Evolutionary conservation across 2,888 invertebrate genomes (phyloP), one percentile per base, ranked within the genome.

Genomic region (Euplexia lucipara): DNA sequence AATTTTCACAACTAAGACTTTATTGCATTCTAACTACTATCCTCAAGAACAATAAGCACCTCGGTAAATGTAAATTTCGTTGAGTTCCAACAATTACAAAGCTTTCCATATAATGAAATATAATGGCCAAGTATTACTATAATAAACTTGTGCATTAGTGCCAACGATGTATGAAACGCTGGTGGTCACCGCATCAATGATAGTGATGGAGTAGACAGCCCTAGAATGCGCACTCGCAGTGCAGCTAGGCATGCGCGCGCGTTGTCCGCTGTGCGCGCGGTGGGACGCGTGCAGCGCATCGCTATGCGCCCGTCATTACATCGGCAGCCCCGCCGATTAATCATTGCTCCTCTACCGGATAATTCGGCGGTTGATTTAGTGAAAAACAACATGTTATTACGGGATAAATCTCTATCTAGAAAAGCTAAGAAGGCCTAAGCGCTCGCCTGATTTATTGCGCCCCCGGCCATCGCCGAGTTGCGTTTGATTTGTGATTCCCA

Each of bases 371-470:
- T 93, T 94, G 95, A 95, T 95, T 94, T 94, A 95, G 91, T 94
- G 94, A 94, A 95, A 95, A 93, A 90, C 92, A 95, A 94, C 94
- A 86, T 95, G 94, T 94, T 95, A 95, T 95, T 95, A 95, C 87
- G 89, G 94, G 94, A 95, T 95, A 95, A 95, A 95, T 95, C 95
- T 95, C 92, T 95, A 95, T 95, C 95, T 95, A 95, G 95, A 94
- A 95, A 95, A 94, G 94, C 94, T 95, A 94, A 95, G 94, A 92
- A 94, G 94, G 92, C 93, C 94, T 95, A 95, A 95, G 93, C 92
- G 91, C 91, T 88, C 87, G 85, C 67, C 89, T 93, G 95, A 95
- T 95, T 95, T 95, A 95, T 91, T 83, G 85, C 82, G 87, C 91
- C 90, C 79, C 82, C 83, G 88, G 92, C 92, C 85, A 91, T 91